Conservation (phyloP, 1,140 invertebrate species). For the Hesperophylax magnus region DNA sequence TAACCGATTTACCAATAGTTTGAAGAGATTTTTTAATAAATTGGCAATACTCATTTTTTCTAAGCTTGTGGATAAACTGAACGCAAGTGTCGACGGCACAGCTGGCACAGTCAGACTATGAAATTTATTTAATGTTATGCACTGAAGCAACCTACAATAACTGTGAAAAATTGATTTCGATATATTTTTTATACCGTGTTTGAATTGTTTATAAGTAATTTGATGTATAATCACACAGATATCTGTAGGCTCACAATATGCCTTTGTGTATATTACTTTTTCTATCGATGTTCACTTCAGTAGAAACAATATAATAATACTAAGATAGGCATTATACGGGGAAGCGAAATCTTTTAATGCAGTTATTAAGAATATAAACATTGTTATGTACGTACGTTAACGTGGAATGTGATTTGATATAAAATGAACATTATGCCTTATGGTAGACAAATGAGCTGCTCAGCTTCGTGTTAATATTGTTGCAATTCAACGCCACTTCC, state of each 20-base stretch:
- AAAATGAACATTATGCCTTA: slow-evolving; percentile 46
- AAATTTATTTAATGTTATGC: too few relatives aligned
- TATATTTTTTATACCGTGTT: slow-evolving; percentile 56
- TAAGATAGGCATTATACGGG: slow-evolving; percentile 1
- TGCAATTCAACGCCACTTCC: too few relatives aligned
- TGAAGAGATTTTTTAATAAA: too few relatives aligned
- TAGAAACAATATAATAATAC: background rate
- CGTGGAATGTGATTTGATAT: slow-evolving; percentile 45
- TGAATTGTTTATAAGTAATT: slow-evolving; percentile 52
- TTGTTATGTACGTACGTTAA: slow-evolving; percentile 15
- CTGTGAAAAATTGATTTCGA: slow-evolving; percentile 47
- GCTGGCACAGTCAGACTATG: too few relatives aligned
- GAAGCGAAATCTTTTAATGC: slow-evolving; percentile 19
- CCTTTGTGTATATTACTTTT: slow-evolving; percentile 31
- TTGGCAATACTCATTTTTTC: too few relatives aligned
- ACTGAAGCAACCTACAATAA: slow-evolving; percentile 47
- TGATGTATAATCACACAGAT: slow-evolving; percentile 37
- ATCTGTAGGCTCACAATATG: slow-evolving; percentile 19
- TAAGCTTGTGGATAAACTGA: too few relatives aligned
- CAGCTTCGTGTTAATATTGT: too few relatives aligned
- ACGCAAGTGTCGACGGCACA: too few relatives aligned
- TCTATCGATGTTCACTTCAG: slow-evolving; percentile 42
- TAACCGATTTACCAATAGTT: too few relatives aligned
- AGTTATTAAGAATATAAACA: slow-evolving; percentile 26
- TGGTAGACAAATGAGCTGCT: too few relatives aligned